These are phyloP conservation scores for Coluber constrictor DNA, from an alignment of 2,797 vertebrate genomes.

Conservation along the genomic window DNA sequence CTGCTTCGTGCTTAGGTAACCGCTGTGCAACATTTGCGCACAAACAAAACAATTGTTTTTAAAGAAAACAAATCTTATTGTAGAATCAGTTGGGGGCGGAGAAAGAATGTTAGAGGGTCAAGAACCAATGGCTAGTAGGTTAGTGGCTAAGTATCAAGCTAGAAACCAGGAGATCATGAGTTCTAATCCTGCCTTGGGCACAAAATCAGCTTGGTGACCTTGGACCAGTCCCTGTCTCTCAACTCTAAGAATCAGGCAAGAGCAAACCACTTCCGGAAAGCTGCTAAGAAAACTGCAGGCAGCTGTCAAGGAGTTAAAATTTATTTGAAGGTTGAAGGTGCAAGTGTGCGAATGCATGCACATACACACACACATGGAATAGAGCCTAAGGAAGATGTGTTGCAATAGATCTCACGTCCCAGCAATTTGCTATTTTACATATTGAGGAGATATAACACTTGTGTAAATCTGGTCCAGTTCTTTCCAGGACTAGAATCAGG, in stretches of 20 bases:
- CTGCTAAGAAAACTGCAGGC: neutral
- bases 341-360: accelerated
- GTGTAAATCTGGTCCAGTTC: neutral
- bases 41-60: no score
- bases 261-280: neutral
- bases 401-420: neutral
- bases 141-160: neutral
- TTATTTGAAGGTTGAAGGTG: neutral
- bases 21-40: neutral
- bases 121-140: no score
- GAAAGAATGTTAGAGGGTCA: no score
- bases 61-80: no score
- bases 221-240: neutral
- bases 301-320: neutral
- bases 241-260: neutral
- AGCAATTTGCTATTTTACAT: neutral
- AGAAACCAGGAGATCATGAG: neutral
- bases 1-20: neutral
- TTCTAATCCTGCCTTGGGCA: neutral
- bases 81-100: no score
- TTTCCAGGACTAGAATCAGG: neutral
- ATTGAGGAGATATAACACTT: neutral
- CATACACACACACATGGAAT: neutral
- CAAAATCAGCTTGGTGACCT: neutral
- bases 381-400: neutral